Evolutionary conservation across 2,888 invertebrate species (phyloP).

Genomic region (Limnephilus lunatus): DNA sequence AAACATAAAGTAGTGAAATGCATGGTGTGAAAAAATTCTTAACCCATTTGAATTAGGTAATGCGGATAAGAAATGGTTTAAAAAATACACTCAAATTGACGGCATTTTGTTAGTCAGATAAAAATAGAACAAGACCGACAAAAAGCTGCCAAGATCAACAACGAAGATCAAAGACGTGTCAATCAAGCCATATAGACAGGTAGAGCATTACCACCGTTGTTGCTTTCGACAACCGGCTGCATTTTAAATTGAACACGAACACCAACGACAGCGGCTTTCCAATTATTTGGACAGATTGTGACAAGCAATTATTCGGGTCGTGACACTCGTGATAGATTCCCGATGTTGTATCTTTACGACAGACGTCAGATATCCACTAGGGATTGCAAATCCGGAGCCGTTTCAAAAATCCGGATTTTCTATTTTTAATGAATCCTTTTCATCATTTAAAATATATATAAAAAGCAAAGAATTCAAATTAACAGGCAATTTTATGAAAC

Average conservation of each 20-base stretch:
- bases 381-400: no score
- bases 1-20: neutral
- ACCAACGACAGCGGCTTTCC: neutral
- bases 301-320: conserved; percentile 33
- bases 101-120: neutral
- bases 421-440: no score
- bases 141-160: conserved; percentile 33
- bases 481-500: no score
- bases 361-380: neutral
- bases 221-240: neutral
- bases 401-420: no score
- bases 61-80: neutral
- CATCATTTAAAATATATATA: no score
- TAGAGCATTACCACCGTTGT: neutral
- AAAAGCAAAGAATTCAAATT: no score
- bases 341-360: neutral
- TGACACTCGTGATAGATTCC: neutral
- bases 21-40: neutral
- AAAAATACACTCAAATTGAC: neutral
- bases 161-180: conserved; percentile 28
- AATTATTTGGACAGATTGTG: conserved; percentile 33
- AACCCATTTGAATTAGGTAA: neutral
- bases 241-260: neutral
- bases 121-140: neutral
- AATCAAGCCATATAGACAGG: neutral